A percentile compares a stretch with the other conserved stretches of the same genome.
These are phyloP conservation scores for Harlomillsia oculata DNA, from an alignment of 1,140 invertebrate genomes.

Conservation along the genomic window DNA sequence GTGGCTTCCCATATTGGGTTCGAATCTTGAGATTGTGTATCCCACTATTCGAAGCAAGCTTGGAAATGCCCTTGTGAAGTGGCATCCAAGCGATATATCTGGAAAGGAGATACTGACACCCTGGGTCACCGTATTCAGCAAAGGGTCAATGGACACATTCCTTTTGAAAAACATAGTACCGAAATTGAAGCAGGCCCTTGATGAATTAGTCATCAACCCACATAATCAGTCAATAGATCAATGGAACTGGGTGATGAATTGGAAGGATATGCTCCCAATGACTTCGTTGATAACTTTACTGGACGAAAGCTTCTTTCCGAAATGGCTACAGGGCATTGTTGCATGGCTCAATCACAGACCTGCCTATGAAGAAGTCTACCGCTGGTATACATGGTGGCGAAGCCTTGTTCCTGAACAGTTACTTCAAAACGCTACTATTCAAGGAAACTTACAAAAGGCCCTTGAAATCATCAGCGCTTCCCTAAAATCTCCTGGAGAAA, in stretches of 20 bases:
- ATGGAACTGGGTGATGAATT: constrained; percentile 80
- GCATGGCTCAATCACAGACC: constrained; percentile 71
- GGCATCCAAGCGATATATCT: constrained; percentile 86
- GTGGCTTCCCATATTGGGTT: constrained; percentile 73
- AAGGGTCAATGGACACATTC: constrained; percentile 72
- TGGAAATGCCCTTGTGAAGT: constrained; percentile 70
- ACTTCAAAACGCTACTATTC: constrained; percentile 56
- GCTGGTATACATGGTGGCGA: constrained; percentile 86
- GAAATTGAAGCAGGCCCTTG: constrained; percentile 66
- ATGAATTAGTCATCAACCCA: constrained; percentile 74
- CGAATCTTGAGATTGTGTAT: constrained; percentile 70
- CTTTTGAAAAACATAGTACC: constrained; percentile 82
- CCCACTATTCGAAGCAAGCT: constrained; percentile 81
- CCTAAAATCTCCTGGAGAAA: constrained; percentile 46
- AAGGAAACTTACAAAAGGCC: constrained; percentile 59
- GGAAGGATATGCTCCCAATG: constrained; percentile 65
- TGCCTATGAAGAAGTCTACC: constrained; percentile 70
- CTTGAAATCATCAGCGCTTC: constrained; percentile 85
- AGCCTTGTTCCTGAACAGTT: constrained; percentile 59
- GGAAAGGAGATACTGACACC: constrained; percentile 84
- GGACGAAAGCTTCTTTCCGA: constrained; percentile 76
- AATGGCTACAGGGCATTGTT: constrained; percentile 64
- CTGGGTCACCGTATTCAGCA: constrained; percentile 77
- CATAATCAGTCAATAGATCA: constrained; percentile 59
- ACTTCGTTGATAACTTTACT: constrained; percentile 61